These are phyloP conservation scores for Arizona elegans DNA, from an alignment of 2,113 vertebrate species.

Conservation along the genomic window DNA sequence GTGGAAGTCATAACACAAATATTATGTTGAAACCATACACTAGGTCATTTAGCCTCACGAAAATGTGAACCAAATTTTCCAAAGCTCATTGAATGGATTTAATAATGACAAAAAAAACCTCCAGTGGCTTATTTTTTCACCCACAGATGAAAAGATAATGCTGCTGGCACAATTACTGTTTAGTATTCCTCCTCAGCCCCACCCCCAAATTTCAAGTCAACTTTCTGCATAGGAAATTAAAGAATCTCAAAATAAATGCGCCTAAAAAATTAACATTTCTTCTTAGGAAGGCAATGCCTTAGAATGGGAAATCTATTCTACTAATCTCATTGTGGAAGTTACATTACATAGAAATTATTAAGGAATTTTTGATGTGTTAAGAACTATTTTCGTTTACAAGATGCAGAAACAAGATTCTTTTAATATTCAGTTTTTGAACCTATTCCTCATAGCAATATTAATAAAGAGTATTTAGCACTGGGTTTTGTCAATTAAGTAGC, in stretches of 20 bases:
- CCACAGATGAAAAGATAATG: conserved; percentile 43
- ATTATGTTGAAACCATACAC: not conserved
- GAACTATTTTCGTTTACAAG: conserved; percentile 39
- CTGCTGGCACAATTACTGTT: conserved; percentile 3
- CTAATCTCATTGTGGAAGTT: conserved; percentile 14
- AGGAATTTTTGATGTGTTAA: conserved; percentile 34
- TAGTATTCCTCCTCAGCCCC: not conserved
- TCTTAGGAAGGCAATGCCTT: conserved; percentile 22
- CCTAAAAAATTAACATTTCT: conserved; percentile 34
- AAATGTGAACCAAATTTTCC: not conserved
- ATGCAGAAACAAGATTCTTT: conserved; percentile 39
- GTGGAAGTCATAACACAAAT: not conserved
- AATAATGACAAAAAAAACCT: conserved; percentile 17
- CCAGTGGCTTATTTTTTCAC: conserved; percentile 9
- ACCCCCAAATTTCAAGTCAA: not conserved
- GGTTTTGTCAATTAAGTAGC: not conserved
- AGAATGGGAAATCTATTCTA: conserved; percentile 13
- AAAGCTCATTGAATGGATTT: conserved; percentile 23
- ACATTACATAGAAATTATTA: conserved; percentile 14
- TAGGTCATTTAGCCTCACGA: not conserved
- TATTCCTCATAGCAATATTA: not conserved
- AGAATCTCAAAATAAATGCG: conserved; percentile 27
- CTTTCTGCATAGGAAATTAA: conserved; percentile 24
- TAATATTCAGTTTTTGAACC: conserved; percentile 41
- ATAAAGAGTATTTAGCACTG: not conserved